Base-by-base conservation (phyloP, 2,113 vertebrate species). In the Brevimyrus niger region DNA sequence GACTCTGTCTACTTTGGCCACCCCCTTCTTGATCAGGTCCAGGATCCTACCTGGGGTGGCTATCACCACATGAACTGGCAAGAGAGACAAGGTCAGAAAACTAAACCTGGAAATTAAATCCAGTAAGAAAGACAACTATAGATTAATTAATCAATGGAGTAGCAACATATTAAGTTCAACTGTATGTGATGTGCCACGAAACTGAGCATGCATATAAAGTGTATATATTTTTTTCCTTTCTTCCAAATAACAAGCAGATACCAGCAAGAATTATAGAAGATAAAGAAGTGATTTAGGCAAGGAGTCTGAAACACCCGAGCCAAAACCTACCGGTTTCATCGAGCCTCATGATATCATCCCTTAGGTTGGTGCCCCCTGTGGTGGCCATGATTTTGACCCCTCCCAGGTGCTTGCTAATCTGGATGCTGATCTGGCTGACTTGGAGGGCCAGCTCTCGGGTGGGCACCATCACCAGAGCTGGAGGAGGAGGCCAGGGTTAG, bases 351-450 rank as follows among this genome's bases (percentile, higher is more conserved):
- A 96, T 96, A 92, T 96, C 96, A 90, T 96, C 96, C 86, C 94
- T 91, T 87, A 96, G 94, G 38, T 95, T 96, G 90, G 96, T 96
- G 85, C 96, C 96, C n/a, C 96, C 96, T 0, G 96, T 96, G 31
- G 96, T 96, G 50, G 96, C 96, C 96, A 96, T 96, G 87, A 96
- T 92, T 91, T 96, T 96, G 61, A 96, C 95, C 42, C 95, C 96
- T 38, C 96, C 96, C 82, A 96, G 91, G 92, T 96, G 96, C 90
- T 95, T 96, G 91, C 95, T 96, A 93, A 96, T 92, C 92, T 96
- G 96, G 92, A 96, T 96, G 90, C 94, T 92, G 90, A 96, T 96
- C 93, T 96, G 96, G 90, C 96, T 96, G 88, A 96, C 92, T 92
- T 96, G 96, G 91, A 96, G 93, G 0, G 96, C 96, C 91, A 96